Base-by-base conservation (phyloP, 2,888 invertebrate genomes). In the Drosophila hamatofila region DNA sequence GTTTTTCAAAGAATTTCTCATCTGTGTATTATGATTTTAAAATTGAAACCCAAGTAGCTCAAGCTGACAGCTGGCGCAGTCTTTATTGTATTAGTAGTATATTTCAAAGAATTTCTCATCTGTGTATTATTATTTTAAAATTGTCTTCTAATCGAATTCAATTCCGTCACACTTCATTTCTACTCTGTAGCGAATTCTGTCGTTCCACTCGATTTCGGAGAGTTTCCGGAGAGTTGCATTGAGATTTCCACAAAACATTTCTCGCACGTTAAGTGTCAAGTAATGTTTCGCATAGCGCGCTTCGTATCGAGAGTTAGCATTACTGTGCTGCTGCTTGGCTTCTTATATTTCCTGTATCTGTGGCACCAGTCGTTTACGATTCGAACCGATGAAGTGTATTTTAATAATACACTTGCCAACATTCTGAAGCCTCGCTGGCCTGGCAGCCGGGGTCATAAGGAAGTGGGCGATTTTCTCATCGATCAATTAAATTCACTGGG, bases 391-490 rank as follows among this genome's bases (percentile, higher is more conserved):
- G 71, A 78, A 12, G 23, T 12, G 0, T 56, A 83, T 55, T 73
- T 85, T 3, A 80, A 78, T 51, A 12, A 35, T 5, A 80, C 67
- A 0, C 65, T 85, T 1, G 16, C 9, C 0, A 55, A 54, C 2
- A 37, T 86, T 2, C 33, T 80, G 0, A 55, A 2, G 37, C 70
- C 80, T 0, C 78, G 86, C 5, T 74, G 58, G 61, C 6, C 25
- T 0, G 70, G 74, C 1, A 80, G 80, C 14, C 4, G 8, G 2
- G 86, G 77, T 1, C 80, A 85, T 49, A 14, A 25, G 1, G 21
- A 55, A 16, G 82, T 83, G 7, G 44, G 41, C 3, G 23, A 63
- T 3, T 82, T 69, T 16, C 44, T 85, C 0, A 0, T 59, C 2
- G 9, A 63, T 1, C 63, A 65, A 27, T 54, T 82, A 1, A 3